Conservation (phyloP, 2,888 invertebrate genomes). For the Xylophagus ater region DNA sequence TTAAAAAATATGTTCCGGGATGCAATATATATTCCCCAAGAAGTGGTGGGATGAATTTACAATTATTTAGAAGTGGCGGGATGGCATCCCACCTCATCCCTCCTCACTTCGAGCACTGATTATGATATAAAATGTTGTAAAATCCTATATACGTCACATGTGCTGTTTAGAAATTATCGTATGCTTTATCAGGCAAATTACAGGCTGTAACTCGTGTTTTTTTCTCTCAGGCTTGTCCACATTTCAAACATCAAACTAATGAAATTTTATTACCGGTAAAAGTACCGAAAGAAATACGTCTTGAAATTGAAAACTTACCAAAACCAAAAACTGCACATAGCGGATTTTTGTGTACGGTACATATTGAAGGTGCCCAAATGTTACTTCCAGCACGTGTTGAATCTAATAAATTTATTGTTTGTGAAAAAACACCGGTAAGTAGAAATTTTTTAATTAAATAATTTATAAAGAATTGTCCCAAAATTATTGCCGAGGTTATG, state of each 20-base stretch:
- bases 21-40: no score
- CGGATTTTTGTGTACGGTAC: conserved; percentile 84
- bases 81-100: no score
- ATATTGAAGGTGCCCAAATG: conserved; percentile 83
- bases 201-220: no score
- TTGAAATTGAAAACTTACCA: conserved; percentile 84
- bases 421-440: conserved; percentile 76
- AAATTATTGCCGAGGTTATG: no score
- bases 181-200: neutral
- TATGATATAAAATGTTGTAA: no score
- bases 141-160: no score
- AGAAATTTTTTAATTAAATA: conserved; percentile 4
- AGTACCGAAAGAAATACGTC: conserved; percentile 75
- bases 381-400: conserved; percentile 79
- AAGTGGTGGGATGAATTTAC: no score
- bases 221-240: conserved; percentile 52
- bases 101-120: no score
- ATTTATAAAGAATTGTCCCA: no score
- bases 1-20: no score
- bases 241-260: conserved; percentile 62
- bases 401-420: conserved; percentile 66
- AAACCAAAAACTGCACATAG: conserved; percentile 81
- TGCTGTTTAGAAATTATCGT: no score
- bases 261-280: conserved; percentile 77
- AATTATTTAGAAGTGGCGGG: no score